Evolutionary conservation across 1,140 invertebrate genomes (phyloP).

Genomic region (Achroia grisella): DNA sequence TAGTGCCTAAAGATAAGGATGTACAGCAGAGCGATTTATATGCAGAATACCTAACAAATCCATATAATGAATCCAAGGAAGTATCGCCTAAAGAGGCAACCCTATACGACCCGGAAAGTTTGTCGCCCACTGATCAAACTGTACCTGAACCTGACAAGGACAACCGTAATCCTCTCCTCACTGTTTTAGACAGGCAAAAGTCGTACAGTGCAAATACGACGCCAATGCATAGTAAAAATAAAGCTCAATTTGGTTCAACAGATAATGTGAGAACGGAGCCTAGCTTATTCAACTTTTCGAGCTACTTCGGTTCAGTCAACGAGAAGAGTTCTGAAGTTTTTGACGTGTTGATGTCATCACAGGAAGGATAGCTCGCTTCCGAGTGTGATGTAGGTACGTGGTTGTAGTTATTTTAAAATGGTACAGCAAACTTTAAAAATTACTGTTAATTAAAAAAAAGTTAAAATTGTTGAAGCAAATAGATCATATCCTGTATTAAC

Average conservation of each 20-base stretch:
- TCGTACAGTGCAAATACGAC: constrained; percentile 63
- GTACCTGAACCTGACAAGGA: constrained; percentile 7
- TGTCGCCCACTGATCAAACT: constrained; percentile 14
- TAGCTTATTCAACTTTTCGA: constrained; percentile 67
- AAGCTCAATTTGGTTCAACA: constrained; percentile 59
- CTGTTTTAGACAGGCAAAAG: constrained; percentile 29
- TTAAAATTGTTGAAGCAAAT: no score
- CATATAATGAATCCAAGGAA: constrained; percentile 63
- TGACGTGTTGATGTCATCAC: constrained; percentile 51
- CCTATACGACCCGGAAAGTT: constrained; percentile 38
- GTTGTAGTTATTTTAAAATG: constrained; percentile 24
- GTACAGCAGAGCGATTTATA: constrained; percentile 65
- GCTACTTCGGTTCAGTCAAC: constrained; percentile 75
- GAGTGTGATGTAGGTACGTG: constrained; percentile 44
- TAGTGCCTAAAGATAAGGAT: constrained; percentile 10
- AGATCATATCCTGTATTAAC: no score
- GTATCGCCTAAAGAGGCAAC: constrained; percentile 36
- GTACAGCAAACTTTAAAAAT: constrained; percentile 11
- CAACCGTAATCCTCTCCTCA: background rate
- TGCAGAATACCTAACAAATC: constrained; percentile 72
- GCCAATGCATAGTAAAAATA: constrained; percentile 45
- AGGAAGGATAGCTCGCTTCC: constrained; percentile 52
- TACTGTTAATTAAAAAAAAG: constrained; percentile 7
- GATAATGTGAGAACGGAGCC: constrained; percentile 60
- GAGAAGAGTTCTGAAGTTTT: constrained; percentile 76